Evolutionary conservation across 2,113 vertebrate species (phyloP), one percentile per base, ranked within the genome.

Genomic region (Ardeotis arabs): DNA sequence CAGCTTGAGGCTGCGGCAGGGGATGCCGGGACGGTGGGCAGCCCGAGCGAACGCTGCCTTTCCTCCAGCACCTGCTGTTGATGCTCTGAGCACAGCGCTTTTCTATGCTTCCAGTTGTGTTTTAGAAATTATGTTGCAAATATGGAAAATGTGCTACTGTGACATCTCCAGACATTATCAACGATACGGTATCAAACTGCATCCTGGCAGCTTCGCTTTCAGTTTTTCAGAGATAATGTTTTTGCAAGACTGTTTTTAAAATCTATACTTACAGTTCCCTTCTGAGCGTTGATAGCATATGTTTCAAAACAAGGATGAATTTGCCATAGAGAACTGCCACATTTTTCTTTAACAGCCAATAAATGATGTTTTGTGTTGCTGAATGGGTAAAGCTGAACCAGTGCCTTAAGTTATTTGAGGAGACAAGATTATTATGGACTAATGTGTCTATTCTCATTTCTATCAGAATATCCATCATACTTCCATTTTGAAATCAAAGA

Each of bases 231-330:
- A 92, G 53, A 86, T 55, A 87, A 83, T 87, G 37, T 66, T 70
- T 95, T 91, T 94, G 53, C n/a, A 80, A 44, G 52, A 53, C 22
- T 96, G 19, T 91, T 90, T 93, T 95, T 56, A 93, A 96, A 95
- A 83, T 50, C 69, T 64, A 9, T 82, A 21, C 90, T 89, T 87
- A 21, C 49, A 74, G 45, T 59, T 96, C 45, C 33, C 80, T 83
- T 79, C 78, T 92, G 49, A 87, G 89, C 35, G 19, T 33, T 72
- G 80, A 80, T 70, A 91, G 80, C 70, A 23, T 49, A 68, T 53
- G 56, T 95, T 97, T 92, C 79, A 76, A 95, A 97, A 87, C 4
- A n/a, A 95, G 75, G 39, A 95, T 95, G 84, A 86, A 95, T 95
- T 96, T 96, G 44, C 63, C 45, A 31, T 82, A 44, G 33, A 73